Evolutionary conservation across 2,888 invertebrate genomes (phyloP).

Genomic region (Trachelus iudaicus): DNA sequence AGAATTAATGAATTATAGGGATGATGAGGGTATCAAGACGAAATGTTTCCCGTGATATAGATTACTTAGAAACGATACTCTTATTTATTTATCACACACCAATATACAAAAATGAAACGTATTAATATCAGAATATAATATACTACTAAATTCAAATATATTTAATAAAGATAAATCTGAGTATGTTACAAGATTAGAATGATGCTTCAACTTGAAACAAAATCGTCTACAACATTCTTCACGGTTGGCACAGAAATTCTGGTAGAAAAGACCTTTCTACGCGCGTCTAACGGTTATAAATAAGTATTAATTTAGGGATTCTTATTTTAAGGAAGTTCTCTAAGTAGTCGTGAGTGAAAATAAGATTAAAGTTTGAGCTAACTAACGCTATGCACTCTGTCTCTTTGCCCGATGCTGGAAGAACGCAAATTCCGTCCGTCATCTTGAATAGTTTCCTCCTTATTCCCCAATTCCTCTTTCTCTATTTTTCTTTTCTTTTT

Average conservation of each 20-base stretch:
- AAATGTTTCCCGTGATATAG: conserved; percentile 1
- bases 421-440: background rate
- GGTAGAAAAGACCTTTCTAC: conserved; percentile 56
- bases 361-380: conserved; percentile 51
- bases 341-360: conserved; percentile 60
- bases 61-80: conserved; percentile 65
- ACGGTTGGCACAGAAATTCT: conserved; percentile 65
- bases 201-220: conserved; percentile 58
- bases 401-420: conserved; percentile 5
- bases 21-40: background rate
- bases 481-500: background rate
- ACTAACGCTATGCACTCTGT: conserved; percentile 34
- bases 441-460: background rate
- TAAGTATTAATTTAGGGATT: conserved; percentile 61
- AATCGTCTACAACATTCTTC: conserved; percentile 63
- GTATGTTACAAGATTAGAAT: conserved; percentile 66
- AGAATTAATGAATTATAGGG: background rate
- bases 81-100: conserved; percentile 67
- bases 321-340: conserved; percentile 57
- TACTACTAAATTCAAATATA: conserved; percentile 65
- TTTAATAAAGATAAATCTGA: conserved; percentile 65
- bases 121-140: conserved; percentile 66
- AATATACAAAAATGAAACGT: conserved; percentile 66
- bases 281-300: conserved; percentile 59
- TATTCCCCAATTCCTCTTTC: conserved; percentile 8